Percentiles rank a stretch among this genome's conserved stretches.
Evolutionary conservation across 1,140 invertebrate species (phyloP).

Genomic region (Aethina tumida): DNA sequence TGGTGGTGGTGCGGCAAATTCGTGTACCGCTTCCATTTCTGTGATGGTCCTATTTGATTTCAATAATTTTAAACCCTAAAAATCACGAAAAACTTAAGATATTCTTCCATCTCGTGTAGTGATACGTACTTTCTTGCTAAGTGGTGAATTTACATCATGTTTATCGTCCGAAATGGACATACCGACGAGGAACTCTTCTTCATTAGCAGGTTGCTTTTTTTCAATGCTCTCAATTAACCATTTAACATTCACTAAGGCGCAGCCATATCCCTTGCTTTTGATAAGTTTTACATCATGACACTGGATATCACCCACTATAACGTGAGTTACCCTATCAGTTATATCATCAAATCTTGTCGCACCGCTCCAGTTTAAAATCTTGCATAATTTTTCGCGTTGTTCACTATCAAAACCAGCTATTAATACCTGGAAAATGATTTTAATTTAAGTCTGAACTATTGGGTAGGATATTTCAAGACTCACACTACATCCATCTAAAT

Average conservation of each 20-base stretch:
- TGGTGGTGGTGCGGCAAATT: slow-evolving; percentile 3
- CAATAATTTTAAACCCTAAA: slow-evolving; percentile 21
- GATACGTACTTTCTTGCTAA: slow-evolving; percentile 46
- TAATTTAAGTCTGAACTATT: slow-evolving; percentile 4
- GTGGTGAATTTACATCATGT: slow-evolving; percentile 43
- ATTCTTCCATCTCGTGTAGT: slow-evolving; percentile 6
- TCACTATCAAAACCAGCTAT: slow-evolving; percentile 51
- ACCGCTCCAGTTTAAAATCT: slow-evolving; percentile 68
- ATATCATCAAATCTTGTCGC: slow-evolving; percentile 69
- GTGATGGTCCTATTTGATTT: slow-evolving; percentile 13
- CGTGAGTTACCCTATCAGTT: slow-evolving; percentile 68
- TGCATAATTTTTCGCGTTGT: slow-evolving; percentile 63
- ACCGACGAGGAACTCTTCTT: slow-evolving; percentile 41
- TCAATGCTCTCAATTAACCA: slow-evolving; percentile 70
- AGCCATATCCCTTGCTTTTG: slow-evolving; percentile 34
- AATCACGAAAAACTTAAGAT: slow-evolving; percentile 4
- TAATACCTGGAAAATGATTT: slow-evolving; percentile 43
- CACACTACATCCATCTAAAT: slow-evolving; percentile 77
- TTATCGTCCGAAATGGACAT: slow-evolving; percentile 20
- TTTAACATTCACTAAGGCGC: slow-evolving; percentile 49
- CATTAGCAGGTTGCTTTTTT: slow-evolving; percentile 45
- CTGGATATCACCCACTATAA: slow-evolving; percentile 56
- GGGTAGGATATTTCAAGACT: slow-evolving; percentile 33
- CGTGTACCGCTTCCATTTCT: slow-evolving; percentile 10
- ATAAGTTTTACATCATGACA: slow-evolving; percentile 39